Percentiles rank a stretch among this genome's conserved stretches.
phyloP scores from a whole-genome alignment of 35 echinoderm and acorn worm species.

The Patiria miniata region DNA sequence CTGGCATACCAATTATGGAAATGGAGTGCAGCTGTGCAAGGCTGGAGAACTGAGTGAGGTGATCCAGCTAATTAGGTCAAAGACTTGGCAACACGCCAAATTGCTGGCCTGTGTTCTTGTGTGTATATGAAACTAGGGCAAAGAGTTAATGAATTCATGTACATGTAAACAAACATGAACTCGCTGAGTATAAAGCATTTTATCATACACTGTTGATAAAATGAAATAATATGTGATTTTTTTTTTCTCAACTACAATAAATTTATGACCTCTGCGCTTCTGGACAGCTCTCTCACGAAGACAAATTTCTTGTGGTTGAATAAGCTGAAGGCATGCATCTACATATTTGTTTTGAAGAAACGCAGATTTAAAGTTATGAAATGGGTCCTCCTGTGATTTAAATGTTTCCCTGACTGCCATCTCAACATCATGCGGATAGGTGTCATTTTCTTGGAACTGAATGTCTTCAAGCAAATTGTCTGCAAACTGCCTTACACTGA shows the following conservation, averaged over 20 bases:
- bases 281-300: not conserved
- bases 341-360: not conserved
- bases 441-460: constrained; percentile 2
- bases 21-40: too few species aligned
- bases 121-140: too few species aligned
- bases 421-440: not conserved
- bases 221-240: not conserved
- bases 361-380: not conserved
- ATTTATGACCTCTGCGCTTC: not conserved
- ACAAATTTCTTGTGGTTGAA: not conserved
- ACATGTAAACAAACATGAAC: too few species aligned
- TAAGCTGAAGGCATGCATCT: not conserved
- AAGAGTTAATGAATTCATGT: too few species aligned
- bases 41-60: too few species aligned
- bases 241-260: constrained; percentile 4
- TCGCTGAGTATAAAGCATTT: too few species aligned
- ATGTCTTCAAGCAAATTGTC: not conserved
- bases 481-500: not conserved
- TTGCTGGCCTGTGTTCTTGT: too few species aligned
- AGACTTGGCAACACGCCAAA: too few species aligned
- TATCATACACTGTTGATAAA: too few species aligned
- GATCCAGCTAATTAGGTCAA: too few species aligned
- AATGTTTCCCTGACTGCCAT: constrained; percentile 8
- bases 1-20: too few species aligned
- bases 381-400: not conserved